A percentile compares a stretch with the other conserved stretches of the same genome.
Evolutionary conservation across 2,113 vertebrate genomes (phyloP).

Genomic region (Protomyctophum bolini): DNA sequence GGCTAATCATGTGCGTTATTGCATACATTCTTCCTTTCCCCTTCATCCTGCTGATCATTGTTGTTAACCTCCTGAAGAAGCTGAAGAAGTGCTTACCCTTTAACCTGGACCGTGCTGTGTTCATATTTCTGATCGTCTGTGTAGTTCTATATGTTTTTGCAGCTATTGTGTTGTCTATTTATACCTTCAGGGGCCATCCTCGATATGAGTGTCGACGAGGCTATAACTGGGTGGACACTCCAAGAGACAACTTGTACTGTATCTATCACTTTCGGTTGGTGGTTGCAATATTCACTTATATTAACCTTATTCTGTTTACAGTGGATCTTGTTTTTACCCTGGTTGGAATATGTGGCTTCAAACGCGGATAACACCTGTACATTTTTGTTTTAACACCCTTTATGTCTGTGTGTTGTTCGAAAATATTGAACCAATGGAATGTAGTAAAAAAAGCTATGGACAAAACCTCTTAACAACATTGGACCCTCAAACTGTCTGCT

Average conservation of each 20-base stretch:
- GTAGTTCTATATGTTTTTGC: conserved; percentile 77
- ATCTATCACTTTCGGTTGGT: conserved; percentile 76
- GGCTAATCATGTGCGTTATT: conserved; percentile 76
- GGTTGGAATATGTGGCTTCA: conserved; percentile 64
- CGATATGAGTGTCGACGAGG: background rate
- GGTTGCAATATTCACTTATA: conserved; percentile 79
- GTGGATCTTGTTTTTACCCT: conserved; percentile 83
- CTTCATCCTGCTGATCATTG: conserved; percentile 78
- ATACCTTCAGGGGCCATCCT: conserved; percentile 62
- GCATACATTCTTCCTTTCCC: conserved; percentile 84
- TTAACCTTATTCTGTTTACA: conserved; percentile 83
- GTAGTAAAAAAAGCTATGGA: too few relatives aligned
- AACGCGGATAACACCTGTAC: conserved; percentile 23
- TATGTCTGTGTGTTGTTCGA: too few relatives aligned
- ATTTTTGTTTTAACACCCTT: conserved; percentile 3
- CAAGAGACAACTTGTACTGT: conserved; percentile 24
- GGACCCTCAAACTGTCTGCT: too few relatives aligned
- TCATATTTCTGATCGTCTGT: conserved; percentile 78
- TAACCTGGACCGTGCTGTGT: conserved; percentile 73
- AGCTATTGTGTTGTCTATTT: conserved; percentile 81
- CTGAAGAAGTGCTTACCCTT: conserved; percentile 70
- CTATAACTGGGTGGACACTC: background rate
- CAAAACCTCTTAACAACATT: too few relatives aligned
- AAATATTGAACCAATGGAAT: too few relatives aligned
- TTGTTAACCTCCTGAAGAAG: conserved; percentile 79